Conservation (phyloP, 2,888 invertebrate species). For the Lottia scabra region DNA sequence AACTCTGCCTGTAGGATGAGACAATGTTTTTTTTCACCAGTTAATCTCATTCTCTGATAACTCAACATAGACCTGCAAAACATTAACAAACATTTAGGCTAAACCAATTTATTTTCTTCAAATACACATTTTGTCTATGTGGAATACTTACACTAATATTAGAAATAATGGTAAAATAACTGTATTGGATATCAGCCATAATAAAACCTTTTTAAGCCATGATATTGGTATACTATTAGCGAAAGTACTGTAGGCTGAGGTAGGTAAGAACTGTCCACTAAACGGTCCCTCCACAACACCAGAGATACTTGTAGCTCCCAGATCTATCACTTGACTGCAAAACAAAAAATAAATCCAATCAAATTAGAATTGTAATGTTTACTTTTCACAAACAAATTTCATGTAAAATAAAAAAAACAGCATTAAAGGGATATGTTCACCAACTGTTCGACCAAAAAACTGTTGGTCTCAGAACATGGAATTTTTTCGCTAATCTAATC, state of each 20-base stretch:
- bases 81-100: not conserved
- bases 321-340: conserved; percentile 34
- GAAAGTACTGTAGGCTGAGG: conserved; percentile 36
- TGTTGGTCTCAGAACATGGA: no score
- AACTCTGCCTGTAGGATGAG: conserved; percentile 41
- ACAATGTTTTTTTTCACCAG: conserved; percentile 30
- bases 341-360: not conserved
- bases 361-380: not conserved
- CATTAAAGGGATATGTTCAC: no score
- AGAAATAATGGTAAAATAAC: conserved; percentile 44
- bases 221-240: conserved; percentile 19
- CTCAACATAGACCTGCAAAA: conserved; percentile 32
- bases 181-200: conserved; percentile 41
- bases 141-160: conserved; percentile 41
- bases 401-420: no score
- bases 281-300: conserved; percentile 42
- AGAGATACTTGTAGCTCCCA: conserved; percentile 33
- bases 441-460: no score
- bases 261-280: conserved; percentile 36
- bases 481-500: no score
- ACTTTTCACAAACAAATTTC: no score
- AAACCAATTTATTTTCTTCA: no score
- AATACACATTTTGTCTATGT: no score
- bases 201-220: conserved; percentile 29
- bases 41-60: conserved; percentile 33